Percentiles rank a stretch among this genome's conserved stretches.
Conservation (phyloP, 2,888 invertebrate species). For the Metopia argyrocephala region DNA sequence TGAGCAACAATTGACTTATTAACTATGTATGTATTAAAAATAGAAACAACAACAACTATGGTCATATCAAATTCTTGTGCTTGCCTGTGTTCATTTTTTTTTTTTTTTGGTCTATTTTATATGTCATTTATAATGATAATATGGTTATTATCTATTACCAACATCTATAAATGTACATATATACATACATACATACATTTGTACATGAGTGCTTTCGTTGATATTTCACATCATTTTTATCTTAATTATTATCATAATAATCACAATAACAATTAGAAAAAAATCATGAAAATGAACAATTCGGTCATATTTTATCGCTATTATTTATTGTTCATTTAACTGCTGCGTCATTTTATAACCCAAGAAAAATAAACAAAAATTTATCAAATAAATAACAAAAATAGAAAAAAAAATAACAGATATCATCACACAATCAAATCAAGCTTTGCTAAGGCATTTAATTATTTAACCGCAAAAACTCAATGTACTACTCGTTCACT, state of each 20-base stretch:
- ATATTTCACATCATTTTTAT: not conserved
- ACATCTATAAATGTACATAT: not conserved
- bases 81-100: not conserved
- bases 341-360: slow-evolving; percentile 46
- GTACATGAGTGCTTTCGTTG: not conserved
- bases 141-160: not conserved
- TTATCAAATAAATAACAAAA: slow-evolving; percentile 19
- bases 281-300: slow-evolving; percentile 29
- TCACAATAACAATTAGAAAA: slow-evolving; percentile 25
- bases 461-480: slow-evolving; percentile 52
- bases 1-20: slow-evolving; percentile 24
- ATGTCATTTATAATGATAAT: slow-evolving; percentile 50
- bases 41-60: not conserved
- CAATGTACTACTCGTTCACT: slow-evolving; percentile 12
- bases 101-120: slow-evolving; percentile 7
- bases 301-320: slow-evolving; percentile 31
- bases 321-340: slow-evolving; percentile 27
- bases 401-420: not conserved
- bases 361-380: slow-evolving; percentile 31
- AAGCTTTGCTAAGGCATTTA: not conserved
- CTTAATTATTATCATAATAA: slow-evolving; percentile 20
- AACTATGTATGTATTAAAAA: not conserved
- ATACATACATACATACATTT: not conserved
- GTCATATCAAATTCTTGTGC: not conserved
- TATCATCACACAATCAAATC: not conserved